phyloP scores from a whole-genome alignment of 2,113 vertebrate species.

The Amblyornis subalaris region DNA sequence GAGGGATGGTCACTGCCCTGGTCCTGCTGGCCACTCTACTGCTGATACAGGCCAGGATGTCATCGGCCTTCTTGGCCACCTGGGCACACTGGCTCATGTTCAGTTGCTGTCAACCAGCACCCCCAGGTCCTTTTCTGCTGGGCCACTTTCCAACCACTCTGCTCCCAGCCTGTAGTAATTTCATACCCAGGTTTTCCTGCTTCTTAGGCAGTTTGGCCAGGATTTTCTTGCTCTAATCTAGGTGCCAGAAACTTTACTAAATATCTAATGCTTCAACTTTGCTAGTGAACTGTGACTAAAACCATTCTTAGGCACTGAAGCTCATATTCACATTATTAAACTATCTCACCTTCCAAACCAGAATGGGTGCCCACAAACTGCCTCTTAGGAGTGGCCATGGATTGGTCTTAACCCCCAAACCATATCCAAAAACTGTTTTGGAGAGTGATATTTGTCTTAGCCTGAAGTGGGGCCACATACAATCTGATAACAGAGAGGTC shows the following conservation, averaged over 20 bases:
- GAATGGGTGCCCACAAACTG: neutral
- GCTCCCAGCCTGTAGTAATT: neutral
- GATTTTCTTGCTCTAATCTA: neutral
- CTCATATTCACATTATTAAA: neutral
- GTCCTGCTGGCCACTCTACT: neutral
- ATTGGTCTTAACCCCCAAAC: neutral
- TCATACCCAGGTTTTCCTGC: neutral
- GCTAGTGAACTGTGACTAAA: neutral
- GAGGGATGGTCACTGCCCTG: neutral
- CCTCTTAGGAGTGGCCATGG: neutral
- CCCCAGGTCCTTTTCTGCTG: neutral
- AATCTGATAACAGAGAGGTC: neutral
- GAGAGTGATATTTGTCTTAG: neutral
- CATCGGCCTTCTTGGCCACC: neutral
- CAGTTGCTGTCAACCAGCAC: neutral
- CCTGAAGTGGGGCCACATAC: neutral
- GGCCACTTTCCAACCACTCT: neutral
- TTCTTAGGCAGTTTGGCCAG: neutral
- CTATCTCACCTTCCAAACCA: neutral
- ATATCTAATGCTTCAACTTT: neutral
- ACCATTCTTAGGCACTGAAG: neutral
- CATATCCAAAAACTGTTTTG: neutral
- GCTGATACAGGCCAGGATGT: neutral
- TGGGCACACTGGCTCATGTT: neutral
- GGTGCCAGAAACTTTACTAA: neutral